A percentile compares a stretch with the other conserved stretches of the same genome.
Conservation (phyloP, 2,888 invertebrate genomes). For the Geotrupes spiniger region DNA sequence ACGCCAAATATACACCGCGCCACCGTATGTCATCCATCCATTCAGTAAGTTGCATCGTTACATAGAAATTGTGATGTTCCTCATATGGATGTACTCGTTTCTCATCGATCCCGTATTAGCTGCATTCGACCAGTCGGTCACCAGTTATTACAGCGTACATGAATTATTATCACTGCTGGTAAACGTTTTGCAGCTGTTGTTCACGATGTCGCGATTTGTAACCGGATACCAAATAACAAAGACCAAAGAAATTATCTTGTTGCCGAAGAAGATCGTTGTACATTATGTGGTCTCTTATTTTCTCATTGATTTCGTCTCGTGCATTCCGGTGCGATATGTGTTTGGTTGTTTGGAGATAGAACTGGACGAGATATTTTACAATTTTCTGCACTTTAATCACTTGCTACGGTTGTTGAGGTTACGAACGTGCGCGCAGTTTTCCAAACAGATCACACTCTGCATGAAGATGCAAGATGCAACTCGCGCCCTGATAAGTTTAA, state of each 20-base stretch:
- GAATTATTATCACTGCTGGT: conserved; percentile 28
- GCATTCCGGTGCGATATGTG: conserved; percentile 12
- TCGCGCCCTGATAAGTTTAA: conserved; percentile 7
- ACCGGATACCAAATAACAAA: conserved; percentile 36
- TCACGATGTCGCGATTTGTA: conserved; percentile 37
- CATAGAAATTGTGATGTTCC: conserved; percentile 23
- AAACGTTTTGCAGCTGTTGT: conserved; percentile 27
- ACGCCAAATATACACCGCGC: conserved; percentile 37
- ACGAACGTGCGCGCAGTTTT: conserved; percentile 9
- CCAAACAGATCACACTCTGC: conserved; percentile 11
- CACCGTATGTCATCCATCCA: conserved; percentile 46
- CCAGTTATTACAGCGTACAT: neutral
- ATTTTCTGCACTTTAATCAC: conserved; percentile 10
- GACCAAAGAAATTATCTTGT: conserved; percentile 29
- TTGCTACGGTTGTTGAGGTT: conserved; percentile 14
- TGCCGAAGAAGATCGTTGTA: conserved; percentile 20
- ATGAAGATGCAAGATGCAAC: conserved; percentile 11
- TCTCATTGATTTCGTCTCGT: conserved; percentile 26
- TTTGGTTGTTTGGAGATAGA: neutral
- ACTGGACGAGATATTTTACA: conserved; percentile 15
- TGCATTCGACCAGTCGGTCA: conserved; percentile 7
- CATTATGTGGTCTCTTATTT: conserved; percentile 27
- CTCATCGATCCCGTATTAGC: conserved; percentile 23
- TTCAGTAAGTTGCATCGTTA: conserved; percentile 33
- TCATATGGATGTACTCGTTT: conserved; percentile 25